Percentiles rank a stretch among this genome's conserved stretches.
Conservation (phyloP, 2,797 vertebrate genomes). For the Alfaro cultratus region DNA sequence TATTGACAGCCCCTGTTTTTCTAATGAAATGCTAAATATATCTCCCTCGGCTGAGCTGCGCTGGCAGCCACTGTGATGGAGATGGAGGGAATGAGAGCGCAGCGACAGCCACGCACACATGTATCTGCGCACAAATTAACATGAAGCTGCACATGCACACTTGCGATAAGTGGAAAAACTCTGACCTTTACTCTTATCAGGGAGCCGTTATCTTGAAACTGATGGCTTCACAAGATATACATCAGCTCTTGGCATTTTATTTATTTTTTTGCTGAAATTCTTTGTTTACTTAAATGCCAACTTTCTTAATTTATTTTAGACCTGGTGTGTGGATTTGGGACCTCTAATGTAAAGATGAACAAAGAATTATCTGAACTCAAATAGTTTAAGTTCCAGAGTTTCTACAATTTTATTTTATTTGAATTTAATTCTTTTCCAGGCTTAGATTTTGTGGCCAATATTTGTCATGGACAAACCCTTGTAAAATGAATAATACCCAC, state of each 20-base stretch:
- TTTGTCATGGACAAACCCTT: background rate
- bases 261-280: slow-evolving; percentile 52
- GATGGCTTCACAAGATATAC: slow-evolving; percentile 64
- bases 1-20: slow-evolving; percentile 83
- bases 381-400: background rate
- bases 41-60: slow-evolving; percentile 70
- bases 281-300: slow-evolving; percentile 74
- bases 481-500: background rate
- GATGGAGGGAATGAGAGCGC: slow-evolving; percentile 77
- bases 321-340: slow-evolving; percentile 34
- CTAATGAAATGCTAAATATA: slow-evolving; percentile 85
- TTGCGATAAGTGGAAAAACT: slow-evolving; percentile 56
- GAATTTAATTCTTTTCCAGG: background rate
- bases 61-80: slow-evolving; percentile 79
- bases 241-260: slow-evolving; percentile 48
- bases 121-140: slow-evolving; percentile 48
- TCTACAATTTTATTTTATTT: background rate
- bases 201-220: slow-evolving; percentile 52
- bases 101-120: slow-evolving; percentile 55
- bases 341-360: background rate
- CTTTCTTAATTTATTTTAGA: slow-evolving; percentile 57
- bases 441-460: background rate
- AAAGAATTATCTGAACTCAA: background rate
- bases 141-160: slow-evolving; percentile 29
- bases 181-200: slow-evolving; percentile 76